Percentiles rank a stretch among this genome's conserved stretches.
Conservation (phyloP, 2,113 vertebrate genomes). For the Siniperca chuatsi region DNA sequence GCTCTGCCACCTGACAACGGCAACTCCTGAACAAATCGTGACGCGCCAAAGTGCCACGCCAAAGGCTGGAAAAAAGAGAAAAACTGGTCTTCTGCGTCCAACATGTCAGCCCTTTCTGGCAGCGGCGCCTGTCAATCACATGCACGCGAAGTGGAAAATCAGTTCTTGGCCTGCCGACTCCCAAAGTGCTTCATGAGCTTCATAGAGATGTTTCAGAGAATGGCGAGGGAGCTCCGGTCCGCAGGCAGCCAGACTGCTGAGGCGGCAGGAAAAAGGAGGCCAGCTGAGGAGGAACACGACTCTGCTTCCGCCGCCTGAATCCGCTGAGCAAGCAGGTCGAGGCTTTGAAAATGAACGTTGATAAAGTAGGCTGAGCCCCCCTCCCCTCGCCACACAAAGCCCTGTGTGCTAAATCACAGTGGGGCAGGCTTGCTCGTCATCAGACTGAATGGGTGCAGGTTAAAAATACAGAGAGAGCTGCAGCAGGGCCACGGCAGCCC, state of each 20-base stretch:
- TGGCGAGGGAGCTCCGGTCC: not conserved
- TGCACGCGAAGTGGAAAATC: slow-evolving; percentile 61
- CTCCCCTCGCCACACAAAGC: slow-evolving; percentile 6
- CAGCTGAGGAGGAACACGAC: slow-evolving; percentile 57
- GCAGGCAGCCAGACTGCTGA: slow-evolving; percentile 62
- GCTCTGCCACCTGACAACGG: slow-evolving; percentile 19
- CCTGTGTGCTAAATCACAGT: slow-evolving; percentile 76
- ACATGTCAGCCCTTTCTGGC: slow-evolving; percentile 18
- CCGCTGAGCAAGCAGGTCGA: slow-evolving; percentile 74
- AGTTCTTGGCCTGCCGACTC: slow-evolving; percentile 6
- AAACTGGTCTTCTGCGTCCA: slow-evolving; percentile 27
- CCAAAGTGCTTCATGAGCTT: not conserved
- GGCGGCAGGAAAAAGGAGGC: slow-evolving; percentile 68
- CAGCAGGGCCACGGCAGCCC: slow-evolving; percentile 1
- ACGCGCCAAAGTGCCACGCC: not conserved
- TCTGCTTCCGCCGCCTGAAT: slow-evolving; percentile 15
- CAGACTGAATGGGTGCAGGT: slow-evolving; percentile 72
- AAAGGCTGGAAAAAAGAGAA: not conserved
- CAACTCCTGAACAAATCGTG: slow-evolving; percentile 10
- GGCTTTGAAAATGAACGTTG: slow-evolving; percentile 77
- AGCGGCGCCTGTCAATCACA: slow-evolving; percentile 58
- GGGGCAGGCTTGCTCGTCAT: slow-evolving; percentile 61
- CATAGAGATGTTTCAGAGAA: slow-evolving; percentile 35
- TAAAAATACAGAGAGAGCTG: slow-evolving; percentile 62
- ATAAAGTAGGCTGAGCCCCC: slow-evolving; percentile 73